Conservation (phyloP, 2,888 invertebrate genomes). For the Buathra laborator region DNA sequence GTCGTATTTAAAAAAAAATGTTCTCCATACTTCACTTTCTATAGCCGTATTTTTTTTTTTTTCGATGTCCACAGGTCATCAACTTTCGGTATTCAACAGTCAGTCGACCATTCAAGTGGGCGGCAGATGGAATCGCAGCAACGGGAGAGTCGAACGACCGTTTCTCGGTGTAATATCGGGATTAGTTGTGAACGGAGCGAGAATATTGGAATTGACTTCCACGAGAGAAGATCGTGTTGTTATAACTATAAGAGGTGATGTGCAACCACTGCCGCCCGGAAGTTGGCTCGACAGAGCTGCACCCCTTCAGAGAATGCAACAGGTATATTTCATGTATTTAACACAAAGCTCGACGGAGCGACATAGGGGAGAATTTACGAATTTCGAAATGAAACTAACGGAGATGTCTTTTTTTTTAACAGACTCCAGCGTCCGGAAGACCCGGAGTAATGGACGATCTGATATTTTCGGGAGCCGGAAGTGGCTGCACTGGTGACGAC, state of each 20-base stretch:
- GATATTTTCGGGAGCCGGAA: slow-evolving; percentile 96
- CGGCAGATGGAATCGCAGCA: slow-evolving; percentile 91
- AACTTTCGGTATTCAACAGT: slow-evolving; percentile 95
- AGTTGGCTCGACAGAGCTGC: slow-evolving; percentile 91
- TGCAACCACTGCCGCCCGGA: slow-evolving; percentile 89
- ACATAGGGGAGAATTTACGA: background rate
- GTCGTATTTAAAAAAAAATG: background rate
- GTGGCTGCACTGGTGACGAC: slow-evolving; percentile 96
- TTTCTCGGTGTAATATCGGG: slow-evolving; percentile 96
- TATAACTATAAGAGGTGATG: slow-evolving; percentile 92
- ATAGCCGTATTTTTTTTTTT: slow-evolving; percentile 2
- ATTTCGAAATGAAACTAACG: background rate
- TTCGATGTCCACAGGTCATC: slow-evolving; percentile 82
- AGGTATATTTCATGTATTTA: slow-evolving; percentile 86
- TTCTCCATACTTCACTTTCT: background rate
- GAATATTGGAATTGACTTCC: slow-evolving; percentile 94
- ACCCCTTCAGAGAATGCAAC: slow-evolving; percentile 94
- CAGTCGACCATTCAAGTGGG: slow-evolving; percentile 96
- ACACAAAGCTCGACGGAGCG: background rate
- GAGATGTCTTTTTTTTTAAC: slow-evolving; percentile 70
- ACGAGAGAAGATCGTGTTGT: slow-evolving; percentile 91
- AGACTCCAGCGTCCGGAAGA: slow-evolving; percentile 95
- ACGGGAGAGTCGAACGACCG: slow-evolving; percentile 90
- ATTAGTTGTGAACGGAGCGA: slow-evolving; percentile 93
- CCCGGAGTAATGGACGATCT: slow-evolving; percentile 94